Conservation (phyloP, 23 tunicate genomes). For the Phallusia fumigata region DNA sequence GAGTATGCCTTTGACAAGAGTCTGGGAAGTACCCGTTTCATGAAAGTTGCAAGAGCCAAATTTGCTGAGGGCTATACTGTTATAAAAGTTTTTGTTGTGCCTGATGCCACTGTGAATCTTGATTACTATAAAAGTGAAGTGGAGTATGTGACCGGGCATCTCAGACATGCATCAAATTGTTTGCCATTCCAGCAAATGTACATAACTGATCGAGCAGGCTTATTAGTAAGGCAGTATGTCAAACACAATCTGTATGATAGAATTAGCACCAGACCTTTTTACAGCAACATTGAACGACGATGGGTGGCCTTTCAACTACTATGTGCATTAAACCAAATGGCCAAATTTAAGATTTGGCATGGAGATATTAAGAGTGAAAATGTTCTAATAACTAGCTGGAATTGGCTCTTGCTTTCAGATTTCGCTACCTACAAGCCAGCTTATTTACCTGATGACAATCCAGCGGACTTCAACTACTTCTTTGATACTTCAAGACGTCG, state of each 20-base stretch:
- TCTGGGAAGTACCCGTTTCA: slow-evolving; percentile 94
- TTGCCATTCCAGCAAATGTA: slow-evolving; percentile 60
- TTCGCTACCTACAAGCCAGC: slow-evolving; percentile 91
- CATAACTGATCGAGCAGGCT: slow-evolving; percentile 66
- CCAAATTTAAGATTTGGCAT: slow-evolving; percentile 70
- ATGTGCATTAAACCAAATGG: slow-evolving; percentile 89
- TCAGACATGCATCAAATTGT: slow-evolving; percentile 82
- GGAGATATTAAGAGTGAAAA: slow-evolving; percentile 99
- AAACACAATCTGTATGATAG: slow-evolving; percentile 94
- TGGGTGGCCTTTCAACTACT: slow-evolving; percentile 97
- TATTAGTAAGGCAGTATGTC: slow-evolving; percentile 71
- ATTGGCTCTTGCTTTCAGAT: slow-evolving; percentile 94
- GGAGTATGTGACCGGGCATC: slow-evolving; percentile 23
- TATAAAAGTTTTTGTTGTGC: slow-evolving; percentile 88
- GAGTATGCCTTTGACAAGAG: slow-evolving; percentile 60
- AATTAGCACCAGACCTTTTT: slow-evolving; percentile 92
- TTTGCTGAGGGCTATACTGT: slow-evolving; percentile 73
- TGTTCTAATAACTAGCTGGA: slow-evolving; percentile 85
- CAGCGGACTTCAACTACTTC: slow-evolving; percentile 95
- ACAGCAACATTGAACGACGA: slow-evolving; percentile 60
- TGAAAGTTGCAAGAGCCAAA: slow-evolving; percentile 93
- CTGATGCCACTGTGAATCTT: slow-evolving; percentile 57
- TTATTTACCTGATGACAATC: slow-evolving; percentile 89
- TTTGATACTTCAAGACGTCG: slow-evolving; percentile 93
- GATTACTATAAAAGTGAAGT: slow-evolving; percentile 65